Conservation (phyloP, 2,113 vertebrate genomes). For the Tragelaphus scriptus region DNA sequence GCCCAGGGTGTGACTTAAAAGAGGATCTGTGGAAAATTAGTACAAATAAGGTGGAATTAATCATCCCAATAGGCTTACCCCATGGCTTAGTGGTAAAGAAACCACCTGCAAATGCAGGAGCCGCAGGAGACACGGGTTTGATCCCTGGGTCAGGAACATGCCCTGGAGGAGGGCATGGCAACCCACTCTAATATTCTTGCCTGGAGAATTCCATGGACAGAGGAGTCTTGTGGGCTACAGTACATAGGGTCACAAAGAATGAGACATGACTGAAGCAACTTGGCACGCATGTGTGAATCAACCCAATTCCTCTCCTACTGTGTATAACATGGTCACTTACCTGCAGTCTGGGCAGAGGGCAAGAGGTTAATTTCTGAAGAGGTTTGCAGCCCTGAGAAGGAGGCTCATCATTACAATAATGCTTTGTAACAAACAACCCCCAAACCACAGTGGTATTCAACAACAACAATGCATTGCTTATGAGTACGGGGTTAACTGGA, state of each 20-base stretch:
- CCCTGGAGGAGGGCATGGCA: neutral
- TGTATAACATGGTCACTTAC: neutral
- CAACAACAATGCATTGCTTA: neutral
- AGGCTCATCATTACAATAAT: neutral
- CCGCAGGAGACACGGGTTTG: fast-evolving
- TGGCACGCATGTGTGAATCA: neutral
- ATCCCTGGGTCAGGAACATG: neutral
- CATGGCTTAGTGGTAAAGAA: neutral
- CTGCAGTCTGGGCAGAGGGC: neutral
- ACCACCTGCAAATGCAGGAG: neutral
- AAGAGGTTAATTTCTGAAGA: constrained; percentile 5
- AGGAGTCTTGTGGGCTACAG: neutral
- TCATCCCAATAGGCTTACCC: neutral
- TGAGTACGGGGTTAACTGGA: neutral
- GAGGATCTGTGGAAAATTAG: neutral
- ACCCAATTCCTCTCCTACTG: neutral
- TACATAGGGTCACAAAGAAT: neutral
- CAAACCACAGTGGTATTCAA: neutral
- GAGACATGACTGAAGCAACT: neutral
- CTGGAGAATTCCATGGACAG: neutral
- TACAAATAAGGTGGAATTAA: neutral
- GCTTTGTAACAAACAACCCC: neutral
- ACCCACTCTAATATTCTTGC: neutral
- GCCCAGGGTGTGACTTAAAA: neutral
- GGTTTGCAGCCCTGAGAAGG: neutral